These are phyloP conservation scores for Theropithecus gelada DNA, from an alignment of 2,113 vertebrate genomes.

Conservation along the genomic window DNA sequence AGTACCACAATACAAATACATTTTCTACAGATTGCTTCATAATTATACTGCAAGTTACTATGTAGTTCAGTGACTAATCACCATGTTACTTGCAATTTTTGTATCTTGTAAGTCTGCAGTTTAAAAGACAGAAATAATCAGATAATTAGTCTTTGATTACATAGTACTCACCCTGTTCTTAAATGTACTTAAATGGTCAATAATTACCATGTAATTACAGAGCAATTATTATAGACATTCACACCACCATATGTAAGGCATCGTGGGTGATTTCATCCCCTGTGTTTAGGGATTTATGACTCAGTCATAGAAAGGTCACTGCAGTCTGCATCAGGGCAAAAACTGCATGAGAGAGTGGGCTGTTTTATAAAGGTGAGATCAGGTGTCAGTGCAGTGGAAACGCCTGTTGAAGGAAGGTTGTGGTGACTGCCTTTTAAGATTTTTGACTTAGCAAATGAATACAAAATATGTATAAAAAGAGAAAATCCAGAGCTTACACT, in stretches of 20 bases:
- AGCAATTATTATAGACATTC: conserved; percentile 73
- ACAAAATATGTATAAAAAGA: not conserved
- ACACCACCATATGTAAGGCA: conserved; percentile 61
- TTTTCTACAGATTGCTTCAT: conserved; percentile 71
- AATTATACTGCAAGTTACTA: conserved; percentile 69
- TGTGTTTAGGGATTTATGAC: conserved; percentile 74
- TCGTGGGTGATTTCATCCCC: conserved; percentile 58
- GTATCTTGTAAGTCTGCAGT: conserved; percentile 75
- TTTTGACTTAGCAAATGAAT: not conserved
- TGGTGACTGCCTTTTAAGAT: not conserved
- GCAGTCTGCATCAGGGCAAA: not conserved
- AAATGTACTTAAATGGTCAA: conserved; percentile 80
- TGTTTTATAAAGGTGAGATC: not conserved
- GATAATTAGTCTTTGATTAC: conserved; percentile 80
- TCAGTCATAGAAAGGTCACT: conserved; percentile 73
- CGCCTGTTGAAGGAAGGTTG: not conserved
- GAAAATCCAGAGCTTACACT: not conserved
- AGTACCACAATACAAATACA: conserved; percentile 68
- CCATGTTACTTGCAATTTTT: conserved; percentile 78
- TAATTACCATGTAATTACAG: conserved; percentile 77
- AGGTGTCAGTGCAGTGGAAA: not conserved
- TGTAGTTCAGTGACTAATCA: conserved; percentile 73
- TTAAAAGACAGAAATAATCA: conserved; percentile 82
- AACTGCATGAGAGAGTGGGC: not conserved
- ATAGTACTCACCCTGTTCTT: conserved; percentile 78